Evolutionary conservation across 2,113 vertebrate genomes (phyloP), one percentile per base, ranked within the genome.

Genomic region (Cathartes aura): DNA sequence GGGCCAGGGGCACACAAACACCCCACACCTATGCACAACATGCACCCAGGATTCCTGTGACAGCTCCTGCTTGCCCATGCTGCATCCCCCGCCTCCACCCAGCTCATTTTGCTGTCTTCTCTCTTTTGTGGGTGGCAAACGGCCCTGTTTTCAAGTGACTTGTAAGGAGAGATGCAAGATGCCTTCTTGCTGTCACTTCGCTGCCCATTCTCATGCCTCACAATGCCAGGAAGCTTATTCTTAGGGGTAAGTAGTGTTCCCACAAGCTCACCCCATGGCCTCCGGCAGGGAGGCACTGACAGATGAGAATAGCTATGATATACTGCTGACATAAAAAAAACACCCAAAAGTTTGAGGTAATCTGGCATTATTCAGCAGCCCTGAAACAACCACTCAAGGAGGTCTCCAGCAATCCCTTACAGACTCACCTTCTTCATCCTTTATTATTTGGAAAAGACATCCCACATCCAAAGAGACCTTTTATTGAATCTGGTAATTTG

Each of bases 171-270:
- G 11, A 26, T 0, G 2, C 56, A 53, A 78, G 55, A 48, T 2
- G 0, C 38, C 72, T 47, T 67, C 71, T 38, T 45, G 34, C 15
- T 4, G 2, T 38, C 0, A 0, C 11, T 83, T 43, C 1, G 1
- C 27, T 83, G 60, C 22, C 66, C 6, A 2, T 64, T 60, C 42
- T 43, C 21, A 11, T 23, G 30, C 27, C n/a, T 81, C 1, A 1
- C 29, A 42, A 27, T 18, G 34, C 36, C 74, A 67, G 19, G 19
- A 75, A 36, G 12, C 5, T 38, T 58, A n/a, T n/a, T 55, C 64
- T 88, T 30, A 30, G 40, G 24, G 12, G 6, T 9, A 50, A 84
- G 24, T 3, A 38, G 63, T 9, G 34, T 9, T 58, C 48, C 34
- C 5, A 3, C 34, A 66, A 42, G 42, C 53, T 78, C 42, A 52